Evolutionary conservation across 2,113 vertebrate genomes (phyloP), one percentile per base, ranked within the genome.

Genomic region (Gila orcuttii): DNA sequence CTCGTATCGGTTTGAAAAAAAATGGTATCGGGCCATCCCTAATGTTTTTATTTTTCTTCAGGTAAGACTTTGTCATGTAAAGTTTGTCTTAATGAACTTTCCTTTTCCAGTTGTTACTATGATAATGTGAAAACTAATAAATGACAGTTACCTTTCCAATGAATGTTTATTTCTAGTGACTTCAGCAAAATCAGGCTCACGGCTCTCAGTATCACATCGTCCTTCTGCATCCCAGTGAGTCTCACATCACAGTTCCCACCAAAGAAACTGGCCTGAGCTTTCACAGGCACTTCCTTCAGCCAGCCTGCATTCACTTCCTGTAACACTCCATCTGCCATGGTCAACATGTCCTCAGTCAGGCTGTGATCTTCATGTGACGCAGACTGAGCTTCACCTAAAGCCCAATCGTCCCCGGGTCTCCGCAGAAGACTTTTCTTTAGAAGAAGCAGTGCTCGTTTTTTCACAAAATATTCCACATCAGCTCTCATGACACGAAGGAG

Each of bases 141-240:
- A 73, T 10, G 42, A 23, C 19, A 17, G 52, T 82, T 88, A 93
- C 92, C 89, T 92, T 91, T 75, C 47, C 82, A 47, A 12, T 25
- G 21, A 85, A 93, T 81, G 89, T 93, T 94, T 88, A 96, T 92
- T 93, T 98, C 96, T 85, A 97, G 73, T 10, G 96, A 95, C 93
- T 97, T 98, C 71, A 98, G 92, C 47, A 97, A 76, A 86, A 97
- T 68, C 55, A 99, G 90, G 87, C 97, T 95, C 62, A 95, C 89
- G 6, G 96, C 95, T 93, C 97, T 95, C 8, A 98, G 91, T 87
- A 93, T 92, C 86, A 95, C 96, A 6, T 93, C 92, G 68, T 97
- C 97, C 64, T 90, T 89, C 73, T 69, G 7, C 17, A 7, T 10
- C 0, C 10, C 33, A 4, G 90, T 90, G 2, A 81, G 36, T 78